phyloP scores from a whole-genome alignment of 2,797 vertebrate species.

The Microctenopoma steveboyesi region DNA sequence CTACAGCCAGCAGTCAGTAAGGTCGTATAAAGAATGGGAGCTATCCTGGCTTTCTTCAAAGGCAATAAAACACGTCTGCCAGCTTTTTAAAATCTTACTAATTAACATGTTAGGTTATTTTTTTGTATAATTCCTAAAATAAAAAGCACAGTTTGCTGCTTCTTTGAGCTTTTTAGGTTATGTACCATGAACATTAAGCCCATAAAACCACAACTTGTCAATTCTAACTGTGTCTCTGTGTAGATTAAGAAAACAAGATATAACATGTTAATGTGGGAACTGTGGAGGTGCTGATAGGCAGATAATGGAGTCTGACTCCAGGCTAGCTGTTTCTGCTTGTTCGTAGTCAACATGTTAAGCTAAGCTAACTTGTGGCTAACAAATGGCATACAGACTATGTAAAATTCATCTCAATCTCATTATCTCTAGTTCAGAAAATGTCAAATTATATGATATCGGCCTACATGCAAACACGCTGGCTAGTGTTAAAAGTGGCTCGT shows the following conservation, averaged over 20 bases:
- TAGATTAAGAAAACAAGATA: slow-evolving; percentile 16
- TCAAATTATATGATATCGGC: slow-evolving; percentile 11
- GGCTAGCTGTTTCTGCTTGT: not conserved
- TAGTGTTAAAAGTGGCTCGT: slow-evolving; percentile 34
- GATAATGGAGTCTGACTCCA: not conserved
- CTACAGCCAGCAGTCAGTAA: not conserved
- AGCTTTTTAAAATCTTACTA: not conserved
- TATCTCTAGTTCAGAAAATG: slow-evolving; percentile 2
- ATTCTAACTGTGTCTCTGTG: not conserved
- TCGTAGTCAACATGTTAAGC: slow-evolving; percentile 2
- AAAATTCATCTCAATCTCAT: not conserved
- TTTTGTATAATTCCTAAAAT: not conserved
- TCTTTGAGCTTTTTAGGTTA: not conserved
- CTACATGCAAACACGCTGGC: slow-evolving; percentile 21
- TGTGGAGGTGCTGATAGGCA: not conserved
- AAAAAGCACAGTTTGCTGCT: not conserved
- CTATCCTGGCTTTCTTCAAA: slow-evolving; percentile 1
- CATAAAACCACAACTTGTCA: not conserved
- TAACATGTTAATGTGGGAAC: slow-evolving; percentile 1
- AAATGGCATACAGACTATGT: not conserved
- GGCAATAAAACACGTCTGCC: not conserved
- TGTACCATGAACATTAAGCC: not conserved
- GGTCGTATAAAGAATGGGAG: slow-evolving; percentile 7
- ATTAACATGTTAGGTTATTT: not conserved
- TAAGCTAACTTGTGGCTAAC: slow-evolving; percentile 8